phyloP scores from a whole-genome alignment of 2,113 vertebrate species.

The Pangasianodon hypophthalmus region DNA sequence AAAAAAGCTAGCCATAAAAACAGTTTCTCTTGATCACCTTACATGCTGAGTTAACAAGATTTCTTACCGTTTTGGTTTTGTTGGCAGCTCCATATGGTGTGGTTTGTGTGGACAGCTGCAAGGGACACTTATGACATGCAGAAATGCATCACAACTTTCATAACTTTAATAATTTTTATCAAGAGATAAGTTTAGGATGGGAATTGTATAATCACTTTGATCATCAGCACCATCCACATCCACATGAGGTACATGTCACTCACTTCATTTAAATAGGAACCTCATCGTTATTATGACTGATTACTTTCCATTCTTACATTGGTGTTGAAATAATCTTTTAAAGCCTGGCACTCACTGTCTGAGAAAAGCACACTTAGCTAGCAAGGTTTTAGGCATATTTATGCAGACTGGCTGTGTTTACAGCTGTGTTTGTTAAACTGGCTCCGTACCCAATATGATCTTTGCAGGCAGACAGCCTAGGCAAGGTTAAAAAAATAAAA shows the following conservation, averaged over 20 bases:
- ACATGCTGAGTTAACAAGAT: background rate
- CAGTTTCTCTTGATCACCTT: background rate
- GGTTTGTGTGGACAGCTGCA: background rate
- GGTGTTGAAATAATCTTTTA: conserved; percentile 1
- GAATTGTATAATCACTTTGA: background rate
- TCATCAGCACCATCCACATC: background rate
- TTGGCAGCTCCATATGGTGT: too few species aligned
- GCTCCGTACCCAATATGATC: background rate
- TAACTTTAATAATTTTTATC: background rate
- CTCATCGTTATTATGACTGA: background rate
- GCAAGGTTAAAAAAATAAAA: background rate
- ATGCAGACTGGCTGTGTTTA: background rate
- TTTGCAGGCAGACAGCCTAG: background rate
- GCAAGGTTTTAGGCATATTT: background rate
- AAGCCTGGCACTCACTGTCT: background rate
- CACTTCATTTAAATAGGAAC: background rate
- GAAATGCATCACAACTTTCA: background rate
- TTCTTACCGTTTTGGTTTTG: background rate
- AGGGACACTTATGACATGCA: background rate
- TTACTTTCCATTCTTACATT: background rate
- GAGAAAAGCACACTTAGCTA: background rate
- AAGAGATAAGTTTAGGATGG: background rate
- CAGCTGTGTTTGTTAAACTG: background rate
- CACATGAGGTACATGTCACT: background rate
- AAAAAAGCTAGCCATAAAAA: background rate